Percentiles rank a stretch among this genome's conserved stretches.
Evolutionary conservation across 2,113 vertebrate species (phyloP).

Genomic region (Coracopsis vasa): DNA sequence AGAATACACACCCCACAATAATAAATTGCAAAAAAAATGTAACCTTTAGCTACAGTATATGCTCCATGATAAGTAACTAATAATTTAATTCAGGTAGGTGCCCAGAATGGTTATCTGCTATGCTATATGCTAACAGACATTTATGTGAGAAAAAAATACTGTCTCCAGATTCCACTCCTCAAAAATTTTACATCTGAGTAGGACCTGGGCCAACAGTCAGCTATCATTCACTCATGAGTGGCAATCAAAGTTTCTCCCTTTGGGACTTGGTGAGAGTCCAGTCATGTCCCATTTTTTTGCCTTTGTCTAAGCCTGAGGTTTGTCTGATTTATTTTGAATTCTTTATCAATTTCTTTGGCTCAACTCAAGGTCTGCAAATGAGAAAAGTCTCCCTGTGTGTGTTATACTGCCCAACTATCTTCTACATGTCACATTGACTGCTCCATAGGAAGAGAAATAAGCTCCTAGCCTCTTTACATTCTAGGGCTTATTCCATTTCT

Average conservation of each 20-base stretch:
- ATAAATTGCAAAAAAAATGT: background rate
- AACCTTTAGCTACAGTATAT: background rate
- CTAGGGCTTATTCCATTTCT: background rate
- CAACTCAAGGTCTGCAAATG: background rate
- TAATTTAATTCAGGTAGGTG: background rate
- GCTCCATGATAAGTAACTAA: background rate
- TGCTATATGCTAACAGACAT: background rate
- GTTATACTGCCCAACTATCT: background rate
- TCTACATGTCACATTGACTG: background rate
- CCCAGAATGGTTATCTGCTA: background rate
- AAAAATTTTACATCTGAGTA: background rate
- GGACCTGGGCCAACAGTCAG: background rate
- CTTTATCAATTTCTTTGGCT: background rate
- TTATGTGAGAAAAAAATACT: background rate
- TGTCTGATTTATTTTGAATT: background rate
- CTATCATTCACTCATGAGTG: background rate
- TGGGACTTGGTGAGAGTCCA: background rate
- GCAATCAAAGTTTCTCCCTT: background rate
- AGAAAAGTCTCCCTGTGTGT: background rate
- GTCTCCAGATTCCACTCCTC: background rate
- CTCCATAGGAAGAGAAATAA: background rate
- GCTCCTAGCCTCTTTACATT: background rate
- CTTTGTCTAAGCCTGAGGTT: background rate
- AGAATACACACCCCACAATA: background rate
- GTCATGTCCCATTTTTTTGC: background rate